Evolutionary conservation across 1,140 invertebrate species (phyloP).

Genomic region (Drosophila teissieri): DNA sequence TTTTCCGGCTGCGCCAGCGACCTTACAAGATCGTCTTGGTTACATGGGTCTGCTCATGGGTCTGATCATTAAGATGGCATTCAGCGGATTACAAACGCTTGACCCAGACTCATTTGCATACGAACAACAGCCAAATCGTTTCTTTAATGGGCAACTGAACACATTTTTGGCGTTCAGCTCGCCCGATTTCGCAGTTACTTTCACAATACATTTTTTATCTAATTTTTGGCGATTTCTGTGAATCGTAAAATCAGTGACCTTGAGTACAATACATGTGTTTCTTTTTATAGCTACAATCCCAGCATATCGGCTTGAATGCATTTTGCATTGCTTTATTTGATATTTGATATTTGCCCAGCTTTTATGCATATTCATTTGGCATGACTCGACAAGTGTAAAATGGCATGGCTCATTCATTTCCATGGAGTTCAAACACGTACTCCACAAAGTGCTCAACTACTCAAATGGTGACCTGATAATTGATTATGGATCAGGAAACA

Average conservation of each 20-base stretch:
- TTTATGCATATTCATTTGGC: constrained; percentile 72
- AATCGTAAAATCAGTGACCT: constrained; percentile 52
- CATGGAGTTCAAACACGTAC: constrained; percentile 28
- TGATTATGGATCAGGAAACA: constrained; percentile 53
- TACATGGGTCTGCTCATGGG: constrained; percentile 30
- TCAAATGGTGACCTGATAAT: constrained; percentile 47
- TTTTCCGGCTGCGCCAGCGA: constrained; percentile 15
- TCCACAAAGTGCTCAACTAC: constrained; percentile 32
- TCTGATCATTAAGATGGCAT: constrained; percentile 57
- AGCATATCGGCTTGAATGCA: constrained; percentile 64
- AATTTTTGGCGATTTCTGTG: constrained; percentile 55
- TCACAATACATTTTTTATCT: constrained; percentile 54
- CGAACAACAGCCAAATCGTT: constrained; percentile 44
- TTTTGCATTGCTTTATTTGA: constrained; percentile 53
- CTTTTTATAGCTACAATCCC: constrained; percentile 42
- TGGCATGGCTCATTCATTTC: constrained; percentile 23
- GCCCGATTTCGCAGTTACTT: constrained; percentile 68
- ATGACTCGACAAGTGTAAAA: constrained; percentile 64
- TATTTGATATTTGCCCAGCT: constrained; percentile 70
- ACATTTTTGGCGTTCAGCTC: constrained; percentile 48
- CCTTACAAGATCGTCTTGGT: constrained; percentile 22
- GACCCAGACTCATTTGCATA: constrained; percentile 66
- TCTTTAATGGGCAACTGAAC: constrained; percentile 60
- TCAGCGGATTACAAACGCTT: constrained; percentile 59
- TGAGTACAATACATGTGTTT: constrained; percentile 49